Base-by-base conservation (phyloP, 2,888 invertebrate species). In the Dolichopus griseipennis region DNA sequence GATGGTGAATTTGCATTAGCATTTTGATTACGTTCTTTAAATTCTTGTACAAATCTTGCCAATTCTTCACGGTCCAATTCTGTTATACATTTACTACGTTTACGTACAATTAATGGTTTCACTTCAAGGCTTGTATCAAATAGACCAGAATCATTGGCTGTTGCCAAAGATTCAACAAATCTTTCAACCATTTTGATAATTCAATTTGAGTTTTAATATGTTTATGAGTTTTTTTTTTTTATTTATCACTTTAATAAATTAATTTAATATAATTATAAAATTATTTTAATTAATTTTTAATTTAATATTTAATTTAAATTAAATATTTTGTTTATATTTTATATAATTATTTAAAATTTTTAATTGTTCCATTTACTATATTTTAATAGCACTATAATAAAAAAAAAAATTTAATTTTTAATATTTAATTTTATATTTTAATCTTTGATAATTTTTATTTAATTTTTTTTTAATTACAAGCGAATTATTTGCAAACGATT, bases 81-180 rank as follows among this genome's bases (percentile, higher is more conserved):
- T 41, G 78, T 80, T 65, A 78, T 73, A 69, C 78, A 78, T 20
- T 75, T 76, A 72, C 78, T 78, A 0, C 77, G 75, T 15, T 75
- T 76, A 65, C 75, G 76, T 62, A 75, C 75, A 61, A 74, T 73
- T 22, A 81, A 78, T 12, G 76, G 73, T 69, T 81, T 81, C 69
- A 81, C 75, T 74, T 81, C 80, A 68, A 81, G 76, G 71, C 81
- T 81, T 72, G 79, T 77, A 71, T 81, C 81, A 67, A 81, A 80
- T 73, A 76, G 77, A 68, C 77, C 78, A 7, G 81, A 81, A 71
- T 81, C 81, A 70, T 81, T 81, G 9, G 79, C 74, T 61, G 78
- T 77, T 18, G 76, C 76, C 70, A 81, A 74, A 9, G 78, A 77
- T 70, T 78, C 78, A 61, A 78, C 79, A 66, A 80, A 81, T 66